Base-by-base conservation (phyloP, 2,888 invertebrate species). In the Synanthedon vespiformis region DNA sequence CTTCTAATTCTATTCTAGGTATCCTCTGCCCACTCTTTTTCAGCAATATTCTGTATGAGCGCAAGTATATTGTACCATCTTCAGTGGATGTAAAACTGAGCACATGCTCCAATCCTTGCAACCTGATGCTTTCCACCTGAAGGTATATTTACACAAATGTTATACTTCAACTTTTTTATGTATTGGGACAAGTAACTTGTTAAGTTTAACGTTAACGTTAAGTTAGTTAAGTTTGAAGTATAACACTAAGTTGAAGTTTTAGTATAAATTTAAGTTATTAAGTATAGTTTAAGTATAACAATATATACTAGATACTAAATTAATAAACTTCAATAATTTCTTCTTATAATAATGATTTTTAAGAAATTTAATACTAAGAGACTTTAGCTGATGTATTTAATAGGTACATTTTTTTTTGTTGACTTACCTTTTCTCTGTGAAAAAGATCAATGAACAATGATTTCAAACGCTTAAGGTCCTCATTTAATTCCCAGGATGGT, bases 101-200 rank as follows among this genome's bases (percentile, higher is more conserved):
- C 0, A 95, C 95, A 86, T 98, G 97, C 72, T 99, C 98, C 56
- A 99, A 88, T 0, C 99, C 99, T 71, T 97, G 95, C 11, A 99
- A 85, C 56, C 97, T 90, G 50, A 99, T 91, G 49, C 93, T 92
- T 53, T 93, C 92, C 1, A 93, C 92, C 88, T 88, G 64, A 41
- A 81, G 77, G 34, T 51, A 40, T 22, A 48, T 22, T 22, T 49
- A 34, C 8, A 34, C 34, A 10, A 34, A 34, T 5, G 49, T 1
- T 14, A 34, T 8, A n/a, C 16, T 4, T 5, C 18, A 13, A 13
- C 6, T 41, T 47, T 2, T 27, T 40, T n/a, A 40, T 34, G 10
- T 14, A 40, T 18, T 4, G 44, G 13, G 44, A 49, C 16, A 53
- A 51, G 14, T 51, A 5, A 2, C 8, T n/a, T n/a, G n/a, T n/a